Base-by-base conservation (phyloP, 1,140 invertebrate genomes). In the Apolygus lucorum region DNA sequence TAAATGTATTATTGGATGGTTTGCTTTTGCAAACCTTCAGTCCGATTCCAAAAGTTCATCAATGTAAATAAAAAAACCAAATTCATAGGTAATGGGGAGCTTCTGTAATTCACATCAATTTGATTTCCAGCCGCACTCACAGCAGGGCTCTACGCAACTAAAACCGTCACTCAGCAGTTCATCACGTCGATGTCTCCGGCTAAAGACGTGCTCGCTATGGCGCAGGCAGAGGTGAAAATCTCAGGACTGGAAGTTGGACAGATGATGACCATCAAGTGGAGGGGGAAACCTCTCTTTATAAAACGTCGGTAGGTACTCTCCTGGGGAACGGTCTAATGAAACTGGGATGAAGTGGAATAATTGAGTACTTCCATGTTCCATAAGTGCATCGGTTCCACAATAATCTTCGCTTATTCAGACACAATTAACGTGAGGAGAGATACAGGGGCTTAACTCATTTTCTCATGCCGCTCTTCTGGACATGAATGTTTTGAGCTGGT, bases 231-330 rank as follows among this genome's bases (percentile, higher is more conserved):
- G 83, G 84, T 99, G 22, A 95, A 98, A 71, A 79, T 98, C 4
- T 75, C 75, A 26, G 87, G 89, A 70, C 95, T 99, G 73, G 88
- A 91, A 0, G 91, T 93, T 80, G 93, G 92, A 73, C 94, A 93
- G 77, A 93, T 88, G 66, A 87, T 90, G 59, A 94, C 92, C 4
- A 94, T 97, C 80, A 98, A 98, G 80, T 99, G 96, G 96, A 84
- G 94, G 78, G 95, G 95, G 76, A 99, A 98, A 78, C 96, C 96
- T 0, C 78, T 99, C 52, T 99, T 99, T 81, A 86, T 99, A 72
- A 85, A 91, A 74, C 96, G 98, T 80, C 1, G 64, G 64, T 66
- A 17, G 24, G 71, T 42, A 42, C 17, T 42, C 34, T 42, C 4
- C 34, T 42, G 34, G 34, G 34, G 4, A 42, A 42, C 17, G 17